phyloP scores from a whole-genome alignment of 2,888 invertebrate genomes.

The Hoplodrina ambigua region DNA sequence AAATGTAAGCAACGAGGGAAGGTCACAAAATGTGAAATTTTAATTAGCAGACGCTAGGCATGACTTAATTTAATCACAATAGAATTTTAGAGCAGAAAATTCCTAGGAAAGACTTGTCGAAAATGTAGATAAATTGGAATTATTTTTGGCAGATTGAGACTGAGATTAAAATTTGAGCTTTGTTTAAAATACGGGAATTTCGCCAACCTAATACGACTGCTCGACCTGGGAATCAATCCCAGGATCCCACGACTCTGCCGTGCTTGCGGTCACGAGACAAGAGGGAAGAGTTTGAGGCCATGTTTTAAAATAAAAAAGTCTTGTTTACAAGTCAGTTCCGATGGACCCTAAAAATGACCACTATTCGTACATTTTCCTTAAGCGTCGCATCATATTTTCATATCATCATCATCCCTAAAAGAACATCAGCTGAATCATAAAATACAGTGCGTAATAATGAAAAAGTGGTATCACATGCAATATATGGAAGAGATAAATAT shows the following conservation, averaged over 20 bases:
- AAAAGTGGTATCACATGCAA: constrained; percentile 3
- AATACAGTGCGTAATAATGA: constrained; percentile 16
- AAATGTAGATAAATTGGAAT: too few species aligned
- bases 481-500: constrained; percentile 41
- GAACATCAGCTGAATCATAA: constrained; percentile 11
- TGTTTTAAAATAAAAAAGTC: not conserved
- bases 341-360: not conserved
- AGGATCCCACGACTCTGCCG: too few species aligned
- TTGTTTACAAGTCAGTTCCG: not conserved
- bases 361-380: constrained; percentile 7
- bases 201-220: too few species aligned
- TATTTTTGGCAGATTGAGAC: too few species aligned
- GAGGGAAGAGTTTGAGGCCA: too few species aligned
- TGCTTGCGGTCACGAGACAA: too few species aligned
- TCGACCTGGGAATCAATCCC: too few species aligned
- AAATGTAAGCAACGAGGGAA: constrained; percentile 13
- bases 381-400: constrained; percentile 25
- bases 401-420: constrained; percentile 21
- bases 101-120: not conserved
- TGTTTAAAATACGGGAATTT: too few species aligned
- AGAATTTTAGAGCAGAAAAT: constrained; percentile 12
- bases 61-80: constrained; percentile 25
- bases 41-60: constrained; percentile 30
- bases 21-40: constrained; percentile 31
- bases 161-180: too few species aligned